Evolutionary conservation across 2,113 vertebrate genomes (phyloP).

Genomic region (Himantopus leucocephalus): DNA sequence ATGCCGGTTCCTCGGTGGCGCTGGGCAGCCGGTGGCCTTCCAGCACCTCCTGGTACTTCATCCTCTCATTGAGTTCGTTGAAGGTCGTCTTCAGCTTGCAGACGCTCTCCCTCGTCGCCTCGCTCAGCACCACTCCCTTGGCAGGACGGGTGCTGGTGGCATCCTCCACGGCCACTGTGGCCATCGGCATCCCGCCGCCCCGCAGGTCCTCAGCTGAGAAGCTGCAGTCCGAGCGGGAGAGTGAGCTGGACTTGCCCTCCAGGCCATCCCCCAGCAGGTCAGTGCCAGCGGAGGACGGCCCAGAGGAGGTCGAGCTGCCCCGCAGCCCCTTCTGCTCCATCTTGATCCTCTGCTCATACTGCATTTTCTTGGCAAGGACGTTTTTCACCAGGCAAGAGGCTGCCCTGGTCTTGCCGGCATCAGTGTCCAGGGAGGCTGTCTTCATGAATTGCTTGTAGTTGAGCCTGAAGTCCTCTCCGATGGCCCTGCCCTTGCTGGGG

Average conservation of each 20-base stretch:
- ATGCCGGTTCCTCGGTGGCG: accelerated
- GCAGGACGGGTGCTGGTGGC: not conserved
- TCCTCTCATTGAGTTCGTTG: slow-evolving; percentile 65
- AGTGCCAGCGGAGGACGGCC: slow-evolving; percentile 22
- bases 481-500: not conserved
- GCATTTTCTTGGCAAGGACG: slow-evolving; percentile 89
- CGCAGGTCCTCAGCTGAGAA: slow-evolving; percentile 70
- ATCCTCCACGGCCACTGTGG: not conserved
- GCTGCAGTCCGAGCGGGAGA: slow-evolving; percentile 75
- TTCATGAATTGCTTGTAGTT: slow-evolving; percentile 79
- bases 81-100: slow-evolving; percentile 68
- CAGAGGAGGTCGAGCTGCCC: slow-evolving; percentile 57
- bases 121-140: slow-evolving; percentile 65
- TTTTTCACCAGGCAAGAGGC: slow-evolving; percentile 89
- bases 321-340: slow-evolving; percentile 58
- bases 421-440: slow-evolving; percentile 82
- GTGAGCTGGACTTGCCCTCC: slow-evolving; percentile 70
- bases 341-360: slow-evolving; percentile 68
- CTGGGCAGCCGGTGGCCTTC: slow-evolving; percentile 3
- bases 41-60: slow-evolving; percentile 57
- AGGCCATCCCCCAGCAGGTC: slow-evolving; percentile 32
- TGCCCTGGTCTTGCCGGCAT: slow-evolving; percentile 77
- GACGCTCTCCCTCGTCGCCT: slow-evolving; percentile 15
- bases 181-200: not conserved
- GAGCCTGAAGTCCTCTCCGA: slow-evolving; percentile 56